Evolutionary conservation across 2,888 invertebrate genomes (phyloP).

Genomic region (Nymphalis urticae): DNA sequence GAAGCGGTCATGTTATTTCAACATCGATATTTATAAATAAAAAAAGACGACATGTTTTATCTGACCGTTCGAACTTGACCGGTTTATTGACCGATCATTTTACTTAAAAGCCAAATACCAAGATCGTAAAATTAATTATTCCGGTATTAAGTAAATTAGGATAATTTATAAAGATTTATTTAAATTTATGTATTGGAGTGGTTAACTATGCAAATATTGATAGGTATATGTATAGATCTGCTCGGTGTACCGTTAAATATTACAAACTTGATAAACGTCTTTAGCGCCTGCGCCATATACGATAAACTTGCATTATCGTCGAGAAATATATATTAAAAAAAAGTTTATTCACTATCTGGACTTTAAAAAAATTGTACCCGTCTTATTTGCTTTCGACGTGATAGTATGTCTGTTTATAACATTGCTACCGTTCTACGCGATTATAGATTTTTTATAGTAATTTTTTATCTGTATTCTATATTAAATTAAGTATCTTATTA

Average conservation of each 20-base stretch:
- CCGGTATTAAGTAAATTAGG: constrained; percentile 26
- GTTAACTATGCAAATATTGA: constrained; percentile 34
- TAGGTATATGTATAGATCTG: constrained; percentile 17
- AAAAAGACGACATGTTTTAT: no score
- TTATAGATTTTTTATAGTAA: no score
- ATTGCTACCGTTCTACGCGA: no score
- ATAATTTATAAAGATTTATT: constrained; percentile 42
- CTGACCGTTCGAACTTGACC: constrained; percentile 22
- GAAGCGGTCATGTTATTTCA: no score
- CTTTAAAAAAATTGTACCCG: no score
- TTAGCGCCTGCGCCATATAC: neutral
- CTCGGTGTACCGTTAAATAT: constrained; percentile 28
- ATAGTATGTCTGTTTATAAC: no score
- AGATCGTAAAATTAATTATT: constrained; percentile 24
- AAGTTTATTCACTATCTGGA: no score
- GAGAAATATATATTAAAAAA: no score
- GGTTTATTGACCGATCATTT: constrained; percentile 31
- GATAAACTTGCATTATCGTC: neutral
- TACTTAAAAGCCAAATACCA: constrained; percentile 17
- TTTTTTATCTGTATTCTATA: no score
- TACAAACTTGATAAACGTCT: constrained; percentile 1
- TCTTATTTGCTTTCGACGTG: no score
- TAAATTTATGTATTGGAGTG: constrained; percentile 31
- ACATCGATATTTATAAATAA: no score
- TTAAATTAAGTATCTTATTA: no score